These are phyloP conservation scores for Lucilia cuprina DNA, from an alignment of 1,140 invertebrate genomes.

Conservation along the genomic window DNA sequence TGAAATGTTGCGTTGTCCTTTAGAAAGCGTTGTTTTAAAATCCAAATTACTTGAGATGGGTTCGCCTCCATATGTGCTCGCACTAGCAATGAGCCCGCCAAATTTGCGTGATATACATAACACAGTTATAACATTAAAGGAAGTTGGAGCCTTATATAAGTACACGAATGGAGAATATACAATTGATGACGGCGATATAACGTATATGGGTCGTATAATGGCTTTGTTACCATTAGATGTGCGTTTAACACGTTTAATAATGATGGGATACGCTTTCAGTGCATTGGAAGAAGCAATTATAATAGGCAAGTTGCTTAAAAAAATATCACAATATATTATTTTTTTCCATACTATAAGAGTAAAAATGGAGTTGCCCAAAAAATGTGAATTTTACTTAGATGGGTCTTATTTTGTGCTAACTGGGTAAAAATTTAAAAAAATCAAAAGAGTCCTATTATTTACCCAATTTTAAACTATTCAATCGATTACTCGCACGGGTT, in stretches of 20 bases:
- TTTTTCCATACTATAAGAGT: no score
- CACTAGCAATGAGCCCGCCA: conserved; percentile 86
- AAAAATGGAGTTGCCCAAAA: no score
- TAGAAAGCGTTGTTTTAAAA: conserved; percentile 82
- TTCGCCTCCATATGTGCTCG: conserved; percentile 80
- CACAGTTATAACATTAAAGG: conserved; percentile 86
- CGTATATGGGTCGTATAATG: conserved; percentile 85
- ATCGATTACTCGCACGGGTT: no score
- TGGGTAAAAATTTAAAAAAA: no score
- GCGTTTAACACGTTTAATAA: conserved; percentile 81
- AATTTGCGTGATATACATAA: conserved; percentile 79
- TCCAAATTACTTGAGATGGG: conserved; percentile 86
- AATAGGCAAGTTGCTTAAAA: conserved; percentile 73
- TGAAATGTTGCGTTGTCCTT: conserved; percentile 81
- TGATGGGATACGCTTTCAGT: conserved; percentile 87
- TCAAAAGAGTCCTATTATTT: no score
- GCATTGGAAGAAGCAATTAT: conserved; percentile 84
- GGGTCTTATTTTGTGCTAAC: no score
- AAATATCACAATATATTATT: neutral
- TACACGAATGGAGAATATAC: conserved; percentile 65
- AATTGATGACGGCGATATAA: conserved; percentile 85
- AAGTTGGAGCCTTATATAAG: conserved; percentile 77
- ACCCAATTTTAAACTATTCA: no score
- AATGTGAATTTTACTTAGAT: no score
- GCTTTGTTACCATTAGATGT: conserved; percentile 84